Percentiles rank a stretch among this genome's conserved stretches.
phyloP scores from a whole-genome alignment of 1,140 invertebrate genomes.

The Penaeus indicus region DNA sequence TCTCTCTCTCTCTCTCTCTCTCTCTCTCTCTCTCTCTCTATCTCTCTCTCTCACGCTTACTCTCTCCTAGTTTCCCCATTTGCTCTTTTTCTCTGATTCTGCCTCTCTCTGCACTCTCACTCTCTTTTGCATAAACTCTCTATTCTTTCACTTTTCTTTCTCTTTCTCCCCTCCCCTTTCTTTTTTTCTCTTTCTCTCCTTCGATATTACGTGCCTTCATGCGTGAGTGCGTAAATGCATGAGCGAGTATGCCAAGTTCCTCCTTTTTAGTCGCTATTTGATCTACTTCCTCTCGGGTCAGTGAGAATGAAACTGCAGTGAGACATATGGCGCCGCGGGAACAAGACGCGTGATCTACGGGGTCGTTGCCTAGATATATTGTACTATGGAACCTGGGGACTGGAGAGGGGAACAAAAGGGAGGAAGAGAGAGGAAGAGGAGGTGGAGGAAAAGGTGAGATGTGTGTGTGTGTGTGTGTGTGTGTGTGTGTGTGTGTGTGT shows the following conservation, averaged over 20 bases:
- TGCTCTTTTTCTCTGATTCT: too few species aligned
- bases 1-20: too few species aligned
- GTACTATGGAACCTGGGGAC: too few species aligned
- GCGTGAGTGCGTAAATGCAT: background rate
- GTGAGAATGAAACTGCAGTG: too few species aligned
- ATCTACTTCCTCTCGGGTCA: background rate
- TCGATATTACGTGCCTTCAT: background rate
- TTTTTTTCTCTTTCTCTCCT: background rate
- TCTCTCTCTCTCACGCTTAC: too few species aligned
- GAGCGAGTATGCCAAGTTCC: background rate
- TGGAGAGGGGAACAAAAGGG: background rate
- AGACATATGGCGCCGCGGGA: too few species aligned
- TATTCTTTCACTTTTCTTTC: background rate
- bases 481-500: too few species aligned
- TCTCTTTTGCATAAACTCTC: background rate
- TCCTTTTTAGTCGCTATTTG: background rate
- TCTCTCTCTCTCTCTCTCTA: too few species aligned
- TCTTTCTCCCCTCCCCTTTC: background rate
- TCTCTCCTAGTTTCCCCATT: too few species aligned
- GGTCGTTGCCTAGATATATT: too few species aligned
- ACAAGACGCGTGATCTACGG: too few species aligned
- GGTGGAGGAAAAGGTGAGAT: background rate
- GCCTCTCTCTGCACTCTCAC: background rate
- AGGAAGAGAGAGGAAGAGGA: background rate
- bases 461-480: background rate